Evolutionary conservation across 1,140 invertebrate species (phyloP).

Genomic region (Batillaria attramentaria): DNA sequence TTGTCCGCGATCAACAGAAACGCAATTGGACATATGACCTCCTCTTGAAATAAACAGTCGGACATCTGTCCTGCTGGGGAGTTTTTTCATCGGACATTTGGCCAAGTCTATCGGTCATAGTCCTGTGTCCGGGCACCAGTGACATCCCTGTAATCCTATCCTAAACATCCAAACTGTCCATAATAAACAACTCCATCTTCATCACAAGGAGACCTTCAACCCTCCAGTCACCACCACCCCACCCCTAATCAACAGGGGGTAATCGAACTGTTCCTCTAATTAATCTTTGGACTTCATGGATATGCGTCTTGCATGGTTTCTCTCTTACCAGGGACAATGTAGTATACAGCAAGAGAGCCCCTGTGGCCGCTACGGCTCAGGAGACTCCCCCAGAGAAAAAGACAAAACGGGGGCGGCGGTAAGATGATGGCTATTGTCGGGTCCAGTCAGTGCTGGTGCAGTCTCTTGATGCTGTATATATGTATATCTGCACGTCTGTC

Average conservation of each 20-base stretch:
- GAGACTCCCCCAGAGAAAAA: background rate
- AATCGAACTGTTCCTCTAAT: too few species aligned
- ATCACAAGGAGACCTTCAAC: background rate
- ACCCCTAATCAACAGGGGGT: background rate
- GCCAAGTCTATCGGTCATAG: too few species aligned
- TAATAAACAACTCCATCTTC: background rate
- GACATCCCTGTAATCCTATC: too few species aligned
- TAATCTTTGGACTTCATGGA: background rate
- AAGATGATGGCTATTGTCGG: background rate
- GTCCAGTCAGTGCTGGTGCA: background rate
- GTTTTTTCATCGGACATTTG: too few species aligned
- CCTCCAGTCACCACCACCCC: background rate
- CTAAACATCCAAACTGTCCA: background rate
- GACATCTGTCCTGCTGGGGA: too few species aligned
- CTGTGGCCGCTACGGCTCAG: background rate
- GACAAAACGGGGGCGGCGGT: background rate
- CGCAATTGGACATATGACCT: too few species aligned
- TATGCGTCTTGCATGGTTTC: background rate
- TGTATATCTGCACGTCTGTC: too few species aligned
- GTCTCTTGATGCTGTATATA: background rate
- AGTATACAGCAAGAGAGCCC: constrained; percentile 16
- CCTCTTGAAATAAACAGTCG: too few species aligned
- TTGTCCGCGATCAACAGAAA: too few species aligned
- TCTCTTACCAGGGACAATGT: background rate
- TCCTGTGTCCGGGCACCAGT: too few species aligned